Percentiles rank a stretch among this genome's conserved stretches.
Evolutionary conservation across 2,797 vertebrate genomes (phyloP).

Genomic region (Avahi laniger): DNA sequence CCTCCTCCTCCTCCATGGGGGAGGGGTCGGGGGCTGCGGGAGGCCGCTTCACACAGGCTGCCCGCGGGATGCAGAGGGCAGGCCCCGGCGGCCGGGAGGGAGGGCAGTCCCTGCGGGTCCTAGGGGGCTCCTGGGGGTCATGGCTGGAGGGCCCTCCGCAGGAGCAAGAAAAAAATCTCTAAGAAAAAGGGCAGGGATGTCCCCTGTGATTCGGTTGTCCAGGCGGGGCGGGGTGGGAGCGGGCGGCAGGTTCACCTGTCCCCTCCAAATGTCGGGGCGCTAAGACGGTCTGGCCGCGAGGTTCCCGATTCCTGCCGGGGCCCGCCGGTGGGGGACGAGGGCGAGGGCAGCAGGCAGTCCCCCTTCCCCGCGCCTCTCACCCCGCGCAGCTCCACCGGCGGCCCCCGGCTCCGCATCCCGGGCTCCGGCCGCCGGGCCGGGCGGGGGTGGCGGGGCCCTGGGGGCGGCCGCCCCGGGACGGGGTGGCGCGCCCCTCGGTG

Average conservation of each 20-base stretch:
- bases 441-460: neutral
- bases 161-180: constrained; percentile 70
- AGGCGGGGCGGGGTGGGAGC: constrained; percentile 28
- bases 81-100: constrained; percentile 62
- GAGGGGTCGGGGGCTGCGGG: constrained; percentile 80
- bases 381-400: constrained; percentile 68
- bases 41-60: constrained; percentile 68
- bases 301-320: constrained; percentile 68
- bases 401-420: constrained; percentile 73
- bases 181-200: constrained; percentile 31
- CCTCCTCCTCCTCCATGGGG: constrained; percentile 76
- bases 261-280: constrained; percentile 41
- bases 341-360: constrained; percentile 87
- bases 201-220: neutral
- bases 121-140: constrained; percentile 78
- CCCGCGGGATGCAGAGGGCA: constrained; percentile 60
- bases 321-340: constrained; percentile 82
- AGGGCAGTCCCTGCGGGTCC: constrained; percentile 51
- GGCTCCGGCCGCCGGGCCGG: constrained; percentile 19
- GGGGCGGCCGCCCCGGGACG: constrained; percentile 59
- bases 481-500: constrained; percentile 68
- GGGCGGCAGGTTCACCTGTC: constrained; percentile 56
- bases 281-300: constrained; percentile 80
- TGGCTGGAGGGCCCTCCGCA: constrained; percentile 80
- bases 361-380: constrained; percentile 73